Percentiles rank a stretch among this genome's conserved stretches.
Conservation (phyloP, 2,113 vertebrate genomes). For the Piprites chloris region DNA sequence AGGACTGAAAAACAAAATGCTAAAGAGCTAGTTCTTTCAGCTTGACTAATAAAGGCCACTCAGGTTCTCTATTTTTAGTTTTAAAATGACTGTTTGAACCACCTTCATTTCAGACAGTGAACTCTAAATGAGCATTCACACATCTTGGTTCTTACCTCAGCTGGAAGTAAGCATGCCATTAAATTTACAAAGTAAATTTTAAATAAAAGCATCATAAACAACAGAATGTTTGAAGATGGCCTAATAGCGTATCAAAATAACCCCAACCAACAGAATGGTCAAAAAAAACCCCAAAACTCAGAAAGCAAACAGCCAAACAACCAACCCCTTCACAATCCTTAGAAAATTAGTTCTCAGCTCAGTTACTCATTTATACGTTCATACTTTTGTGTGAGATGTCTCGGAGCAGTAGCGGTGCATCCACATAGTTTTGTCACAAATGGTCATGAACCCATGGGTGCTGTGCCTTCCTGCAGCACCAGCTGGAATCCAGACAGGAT, state of each 20-base stretch:
- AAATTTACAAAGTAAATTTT: background rate
- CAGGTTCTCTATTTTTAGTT: background rate
- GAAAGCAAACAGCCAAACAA: background rate
- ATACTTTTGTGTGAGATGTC: background rate
- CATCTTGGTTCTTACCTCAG: background rate
- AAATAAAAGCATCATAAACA: background rate
- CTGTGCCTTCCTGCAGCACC: background rate
- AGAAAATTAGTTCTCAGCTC: background rate
- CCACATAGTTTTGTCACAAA: background rate
- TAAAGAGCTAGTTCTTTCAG: background rate
- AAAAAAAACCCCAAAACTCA: background rate
- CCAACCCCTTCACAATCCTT: accelerated
- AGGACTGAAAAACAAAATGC: background rate
- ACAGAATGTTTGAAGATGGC: background rate
- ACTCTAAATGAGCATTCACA: background rate
- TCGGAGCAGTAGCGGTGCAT: background rate
- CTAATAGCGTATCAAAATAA: background rate
- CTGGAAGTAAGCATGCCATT: background rate
- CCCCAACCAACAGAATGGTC: accelerated
- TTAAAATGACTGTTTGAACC: background rate
- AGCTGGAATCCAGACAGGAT: background rate
- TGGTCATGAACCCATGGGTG: accelerated
- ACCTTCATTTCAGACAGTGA: background rate
- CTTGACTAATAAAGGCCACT: background rate
- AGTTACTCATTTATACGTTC: background rate